phyloP scores from a whole-genome alignment of 2,888 invertebrate species.

The Brachypalpus laphriformis region DNA sequence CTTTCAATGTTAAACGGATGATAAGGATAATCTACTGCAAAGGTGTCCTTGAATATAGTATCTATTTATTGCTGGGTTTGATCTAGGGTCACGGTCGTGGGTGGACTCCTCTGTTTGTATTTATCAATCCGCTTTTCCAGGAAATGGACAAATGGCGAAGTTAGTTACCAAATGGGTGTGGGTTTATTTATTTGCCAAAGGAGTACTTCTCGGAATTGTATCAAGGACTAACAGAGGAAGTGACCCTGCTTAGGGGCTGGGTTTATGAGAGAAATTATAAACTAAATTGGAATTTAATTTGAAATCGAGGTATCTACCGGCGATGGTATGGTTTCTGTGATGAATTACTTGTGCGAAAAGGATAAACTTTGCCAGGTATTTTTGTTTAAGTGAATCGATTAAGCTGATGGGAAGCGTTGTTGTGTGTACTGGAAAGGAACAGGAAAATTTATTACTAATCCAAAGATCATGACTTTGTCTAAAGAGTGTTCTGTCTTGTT shows the following conservation, averaged over 20 bases:
- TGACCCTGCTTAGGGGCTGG: too few species aligned
- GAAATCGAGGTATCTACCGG: not conserved
- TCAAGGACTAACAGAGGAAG: too few species aligned
- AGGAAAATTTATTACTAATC: too few species aligned
- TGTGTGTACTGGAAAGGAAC: too few species aligned
- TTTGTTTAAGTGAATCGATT: too few species aligned
- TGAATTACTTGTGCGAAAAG: too few species aligned
- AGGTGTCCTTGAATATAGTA: constrained; percentile 18
- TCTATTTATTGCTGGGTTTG: not conserved
- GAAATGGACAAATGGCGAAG: constrained; percentile 4
- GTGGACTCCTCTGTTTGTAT: not conserved
- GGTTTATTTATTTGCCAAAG: not conserved
- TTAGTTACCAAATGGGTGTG: not conserved
- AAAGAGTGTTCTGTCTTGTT: too few species aligned
- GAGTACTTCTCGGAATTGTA: not conserved
- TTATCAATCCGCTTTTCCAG: not conserved
- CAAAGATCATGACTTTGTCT: too few species aligned
- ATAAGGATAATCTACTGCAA: constrained; percentile 26
- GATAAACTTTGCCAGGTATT: too few species aligned
- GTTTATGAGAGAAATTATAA: not conserved
- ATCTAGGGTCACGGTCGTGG: not conserved
- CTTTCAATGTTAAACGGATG: constrained; percentile 30
- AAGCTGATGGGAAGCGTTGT: too few species aligned
- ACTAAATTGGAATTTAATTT: not conserved
- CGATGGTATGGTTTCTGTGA: too few species aligned